Conservation (phyloP, 2,113 vertebrate genomes). For the Mormyrus iriodes region DNA sequence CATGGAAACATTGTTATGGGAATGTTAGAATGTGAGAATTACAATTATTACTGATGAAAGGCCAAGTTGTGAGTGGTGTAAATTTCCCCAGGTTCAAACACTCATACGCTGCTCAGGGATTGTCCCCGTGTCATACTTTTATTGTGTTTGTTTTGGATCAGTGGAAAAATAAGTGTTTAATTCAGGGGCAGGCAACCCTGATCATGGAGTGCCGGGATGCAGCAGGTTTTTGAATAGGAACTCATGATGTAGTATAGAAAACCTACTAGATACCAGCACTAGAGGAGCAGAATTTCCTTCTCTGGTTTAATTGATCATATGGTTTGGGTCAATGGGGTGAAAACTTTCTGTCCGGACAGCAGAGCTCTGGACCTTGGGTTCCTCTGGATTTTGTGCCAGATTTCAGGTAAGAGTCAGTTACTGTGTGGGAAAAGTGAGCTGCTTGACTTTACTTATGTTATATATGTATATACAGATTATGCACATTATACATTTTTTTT, state of each 20-base stretch:
- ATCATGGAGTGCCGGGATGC: neutral
- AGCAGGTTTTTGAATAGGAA: neutral
- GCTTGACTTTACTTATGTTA: neutral
- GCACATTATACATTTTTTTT: neutral
- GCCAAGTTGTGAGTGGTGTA: neutral
- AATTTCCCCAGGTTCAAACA: neutral
- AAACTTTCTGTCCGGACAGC: neutral
- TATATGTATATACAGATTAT: neutral
- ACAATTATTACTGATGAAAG: neutral
- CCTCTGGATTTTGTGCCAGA: neutral
- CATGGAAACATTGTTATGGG: neutral
- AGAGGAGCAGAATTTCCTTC: neutral
- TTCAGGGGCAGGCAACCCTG: neutral
- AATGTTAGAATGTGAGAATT: neutral
- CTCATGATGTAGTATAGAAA: neutral
- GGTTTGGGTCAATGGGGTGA: neutral
- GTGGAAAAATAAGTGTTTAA: neutral
- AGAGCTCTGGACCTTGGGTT: neutral
- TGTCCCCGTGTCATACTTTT: neutral
- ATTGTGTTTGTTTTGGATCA: neutral
- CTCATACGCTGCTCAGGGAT: neutral
- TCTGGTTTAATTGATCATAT: neutral
- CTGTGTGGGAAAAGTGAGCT: neutral
- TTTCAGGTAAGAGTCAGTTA: neutral
- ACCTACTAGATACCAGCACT: no score